These are phyloP conservation scores for Molothrus aeneus DNA, from an alignment of 2,797 vertebrate species.

Conservation along the genomic window DNA sequence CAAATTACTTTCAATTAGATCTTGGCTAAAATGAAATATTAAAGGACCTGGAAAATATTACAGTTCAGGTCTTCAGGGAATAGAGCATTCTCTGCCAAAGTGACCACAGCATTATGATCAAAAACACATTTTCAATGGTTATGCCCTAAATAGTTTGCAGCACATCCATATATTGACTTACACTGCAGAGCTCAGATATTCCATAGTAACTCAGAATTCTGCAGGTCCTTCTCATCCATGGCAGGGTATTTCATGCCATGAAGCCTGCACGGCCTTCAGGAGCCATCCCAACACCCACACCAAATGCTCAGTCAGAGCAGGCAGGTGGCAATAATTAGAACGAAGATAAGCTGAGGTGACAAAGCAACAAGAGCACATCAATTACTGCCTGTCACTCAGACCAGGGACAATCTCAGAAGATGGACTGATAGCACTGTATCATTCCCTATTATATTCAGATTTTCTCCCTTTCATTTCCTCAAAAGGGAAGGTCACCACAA, in stretches of 20 bases:
- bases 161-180: background rate
- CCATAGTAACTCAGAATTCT: background rate
- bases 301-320: background rate
- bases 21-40: background rate
- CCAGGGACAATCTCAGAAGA: background rate
- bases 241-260: background rate
- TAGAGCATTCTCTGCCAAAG: background rate
- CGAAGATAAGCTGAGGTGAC: background rate
- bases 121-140: background rate
- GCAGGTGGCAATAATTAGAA: background rate
- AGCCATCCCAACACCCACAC: background rate
- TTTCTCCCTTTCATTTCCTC: background rate
- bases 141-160: background rate
- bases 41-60: background rate
- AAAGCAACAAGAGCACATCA: background rate
- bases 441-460: too few species aligned
- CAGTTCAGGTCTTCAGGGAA: background rate
- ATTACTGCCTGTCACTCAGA: background rate
- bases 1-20: background rate
- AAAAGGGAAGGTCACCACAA: background rate
- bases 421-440: background rate
- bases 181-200: background rate
- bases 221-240: background rate
- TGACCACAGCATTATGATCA: background rate
- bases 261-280: fast-evolving